Evolutionary conservation across 2,797 vertebrate species (phyloP).

Genomic region (Liasis olivaceus): DNA sequence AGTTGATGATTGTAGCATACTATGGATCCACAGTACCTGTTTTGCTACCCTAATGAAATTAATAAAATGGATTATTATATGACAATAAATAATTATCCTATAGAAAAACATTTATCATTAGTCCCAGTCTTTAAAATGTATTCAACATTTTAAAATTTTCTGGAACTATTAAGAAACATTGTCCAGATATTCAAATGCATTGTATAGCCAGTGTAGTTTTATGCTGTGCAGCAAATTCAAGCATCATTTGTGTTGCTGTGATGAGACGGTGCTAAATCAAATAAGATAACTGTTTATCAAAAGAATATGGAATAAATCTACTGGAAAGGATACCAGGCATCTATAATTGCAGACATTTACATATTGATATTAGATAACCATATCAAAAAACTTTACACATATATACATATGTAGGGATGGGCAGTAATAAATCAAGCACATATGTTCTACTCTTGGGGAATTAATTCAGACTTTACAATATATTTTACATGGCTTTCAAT

Average conservation of each 20-base stretch:
- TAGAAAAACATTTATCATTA: background rate
- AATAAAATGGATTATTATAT: slow-evolving; percentile 13
- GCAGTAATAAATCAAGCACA: too few relatives aligned
- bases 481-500: too few relatives aligned
- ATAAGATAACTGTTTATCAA: background rate
- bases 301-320: background rate
- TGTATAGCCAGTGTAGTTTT: background rate
- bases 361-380: background rate
- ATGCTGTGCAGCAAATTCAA: background rate
- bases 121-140: background rate
- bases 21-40: slow-evolving; percentile 54
- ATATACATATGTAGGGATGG: too few relatives aligned
- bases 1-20: slow-evolving; percentile 62
- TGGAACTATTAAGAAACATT: background rate
- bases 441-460: too few relatives aligned
- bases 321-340: background rate
- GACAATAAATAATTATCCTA: slow-evolving; percentile 1
- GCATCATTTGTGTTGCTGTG: background rate
- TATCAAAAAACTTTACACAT: background rate
- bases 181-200: background rate
- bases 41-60: slow-evolving; percentile 61
- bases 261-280: background rate
- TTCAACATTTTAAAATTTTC: background rate
- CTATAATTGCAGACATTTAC: background rate
- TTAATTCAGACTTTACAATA: too few relatives aligned